These are phyloP conservation scores for Tragelaphus eurycerus DNA, from an alignment of 2,797 vertebrate genomes.

Conservation along the genomic window DNA sequence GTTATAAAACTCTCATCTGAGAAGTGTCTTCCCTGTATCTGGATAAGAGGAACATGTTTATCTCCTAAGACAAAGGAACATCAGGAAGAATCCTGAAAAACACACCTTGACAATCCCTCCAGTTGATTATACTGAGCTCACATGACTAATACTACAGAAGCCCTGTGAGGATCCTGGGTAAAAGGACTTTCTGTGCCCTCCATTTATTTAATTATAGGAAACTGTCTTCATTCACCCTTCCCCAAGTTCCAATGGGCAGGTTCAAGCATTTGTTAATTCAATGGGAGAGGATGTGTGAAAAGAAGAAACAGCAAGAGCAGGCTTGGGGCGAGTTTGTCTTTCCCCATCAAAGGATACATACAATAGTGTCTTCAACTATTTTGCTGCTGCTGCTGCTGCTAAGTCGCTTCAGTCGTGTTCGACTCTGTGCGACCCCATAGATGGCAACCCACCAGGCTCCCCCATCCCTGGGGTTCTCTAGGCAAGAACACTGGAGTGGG, in stretches of 20 bases:
- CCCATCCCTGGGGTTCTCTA: too few species aligned
- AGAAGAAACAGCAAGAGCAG: not conserved
- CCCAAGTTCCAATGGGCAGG: not conserved
- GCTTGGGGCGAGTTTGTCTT: not conserved
- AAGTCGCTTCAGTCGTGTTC: too few species aligned
- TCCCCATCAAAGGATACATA: not conserved
- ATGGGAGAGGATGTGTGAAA: not conserved
- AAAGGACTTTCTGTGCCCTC: not conserved
- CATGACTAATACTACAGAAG: not conserved
- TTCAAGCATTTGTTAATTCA: not conserved
- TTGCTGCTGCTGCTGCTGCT: not conserved
- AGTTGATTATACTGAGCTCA: not conserved
- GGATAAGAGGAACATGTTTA: not conserved
- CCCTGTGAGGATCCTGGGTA: not conserved
- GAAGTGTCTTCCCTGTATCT: not conserved
- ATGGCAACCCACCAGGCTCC: too few species aligned
- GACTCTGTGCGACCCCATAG: too few species aligned
- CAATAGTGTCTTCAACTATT: not conserved
- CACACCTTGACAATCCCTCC: not conserved
- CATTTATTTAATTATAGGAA: not conserved
- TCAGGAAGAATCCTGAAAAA: not conserved
- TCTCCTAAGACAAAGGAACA: not conserved
- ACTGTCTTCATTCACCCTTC: not conserved
- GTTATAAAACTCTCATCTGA: not conserved
- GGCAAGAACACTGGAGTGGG: too few species aligned